Percentiles rank a stretch among this genome's conserved stretches.
Conservation (phyloP, 2,113 vertebrate species). For the Ellobius talpinus region DNA sequence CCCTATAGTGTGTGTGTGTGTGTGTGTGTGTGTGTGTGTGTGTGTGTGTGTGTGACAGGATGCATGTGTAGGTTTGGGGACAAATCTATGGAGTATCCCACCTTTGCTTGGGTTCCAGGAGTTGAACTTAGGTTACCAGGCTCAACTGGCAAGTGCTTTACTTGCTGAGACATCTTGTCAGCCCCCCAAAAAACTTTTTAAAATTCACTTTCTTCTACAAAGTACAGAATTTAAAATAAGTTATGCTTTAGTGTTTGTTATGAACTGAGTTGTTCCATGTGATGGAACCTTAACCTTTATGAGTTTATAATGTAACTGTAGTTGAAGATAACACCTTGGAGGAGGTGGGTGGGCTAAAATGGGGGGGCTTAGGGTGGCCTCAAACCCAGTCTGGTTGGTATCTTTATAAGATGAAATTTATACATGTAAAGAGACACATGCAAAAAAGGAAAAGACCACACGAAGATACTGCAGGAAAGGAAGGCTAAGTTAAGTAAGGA, state of each 20-base stretch:
- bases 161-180: not conserved
- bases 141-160: not conserved
- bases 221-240: not conserved
- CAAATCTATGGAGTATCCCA: not conserved
- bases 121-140: not conserved
- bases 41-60: not conserved
- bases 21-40: not conserved
- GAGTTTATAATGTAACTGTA: not conserved
- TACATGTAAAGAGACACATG: not conserved
- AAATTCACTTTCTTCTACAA: not conserved
- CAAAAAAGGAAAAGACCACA: not conserved
- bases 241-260: not conserved
- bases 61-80: not conserved
- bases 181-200: not conserved
- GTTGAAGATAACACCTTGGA: not conserved
- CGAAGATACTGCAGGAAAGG: not conserved
- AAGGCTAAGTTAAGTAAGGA: not conserved
- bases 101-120: too few relatives aligned
- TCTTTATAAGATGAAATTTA: not conserved
- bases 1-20: not conserved
- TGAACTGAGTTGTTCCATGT: not conserved
- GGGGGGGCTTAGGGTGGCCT: not conserved
- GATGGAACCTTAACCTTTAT: not conserved
- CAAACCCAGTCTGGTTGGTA: not conserved
- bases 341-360: not conserved